These are phyloP conservation scores for Paratrypauchen microcephalus DNA, from an alignment of 2,797 vertebrate species.

Conservation along the genomic window DNA sequence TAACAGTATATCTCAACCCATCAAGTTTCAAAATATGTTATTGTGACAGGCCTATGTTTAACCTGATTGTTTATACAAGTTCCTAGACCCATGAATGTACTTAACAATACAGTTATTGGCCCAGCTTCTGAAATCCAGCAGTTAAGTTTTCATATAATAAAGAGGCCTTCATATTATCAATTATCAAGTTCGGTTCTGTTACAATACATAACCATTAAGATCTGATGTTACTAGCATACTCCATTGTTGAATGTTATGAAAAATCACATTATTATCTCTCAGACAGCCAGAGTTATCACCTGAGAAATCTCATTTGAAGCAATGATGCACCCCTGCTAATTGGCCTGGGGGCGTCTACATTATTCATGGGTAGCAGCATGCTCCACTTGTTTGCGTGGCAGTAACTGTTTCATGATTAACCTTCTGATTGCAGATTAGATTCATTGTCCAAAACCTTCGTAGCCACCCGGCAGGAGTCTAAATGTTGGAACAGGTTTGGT, in stretches of 20 bases:
- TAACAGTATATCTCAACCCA: too few species aligned
- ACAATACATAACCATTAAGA: neutral
- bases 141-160: too few species aligned
- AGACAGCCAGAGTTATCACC: conserved; percentile 29
- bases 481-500: conserved; percentile 10
- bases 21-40: too few species aligned
- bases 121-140: too few species aligned
- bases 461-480: conserved; percentile 13
- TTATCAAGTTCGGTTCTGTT: neutral
- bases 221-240: neutral
- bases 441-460: conserved; percentile 28
- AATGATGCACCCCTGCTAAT: conserved; percentile 44
- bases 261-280: conserved; percentile 24
- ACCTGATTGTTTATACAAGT: too few species aligned
- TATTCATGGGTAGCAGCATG: conserved; percentile 52
- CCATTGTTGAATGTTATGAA: neutral
- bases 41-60: too few species aligned
- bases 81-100: too few species aligned
- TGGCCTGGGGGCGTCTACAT: conserved; percentile 42
- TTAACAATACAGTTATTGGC: too few species aligned
- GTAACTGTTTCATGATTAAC: conserved; percentile 62
- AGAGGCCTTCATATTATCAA: neutral
- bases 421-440: conserved; percentile 44
- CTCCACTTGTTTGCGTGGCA: conserved; percentile 51
- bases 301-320: conserved; percentile 36